Conservation (phyloP, 2,888 invertebrate species). For the Galerucella nymphaeae region DNA sequence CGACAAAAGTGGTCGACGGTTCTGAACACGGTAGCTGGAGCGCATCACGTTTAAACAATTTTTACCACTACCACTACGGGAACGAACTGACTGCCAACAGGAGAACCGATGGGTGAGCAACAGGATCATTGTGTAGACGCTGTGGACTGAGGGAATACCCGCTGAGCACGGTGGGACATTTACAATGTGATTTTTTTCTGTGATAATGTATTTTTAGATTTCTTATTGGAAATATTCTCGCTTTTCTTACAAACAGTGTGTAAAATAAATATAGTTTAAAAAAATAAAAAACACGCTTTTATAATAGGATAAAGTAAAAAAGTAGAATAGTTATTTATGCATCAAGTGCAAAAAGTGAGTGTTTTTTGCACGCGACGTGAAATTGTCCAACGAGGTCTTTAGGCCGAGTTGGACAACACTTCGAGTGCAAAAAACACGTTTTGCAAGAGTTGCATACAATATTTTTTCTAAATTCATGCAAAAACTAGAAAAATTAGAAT, state of each 20-base stretch:
- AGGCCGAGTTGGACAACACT: too few relatives aligned
- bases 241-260: background rate
- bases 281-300: too few relatives aligned
- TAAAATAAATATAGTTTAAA: too few relatives aligned
- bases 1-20: conserved; percentile 9
- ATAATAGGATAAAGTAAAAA: too few relatives aligned
- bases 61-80: conserved; percentile 25
- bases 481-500: too few relatives aligned
- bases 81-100: conserved; percentile 8
- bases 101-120: background rate
- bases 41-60: conserved; percentile 10
- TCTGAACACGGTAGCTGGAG: conserved; percentile 29
- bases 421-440: too few relatives aligned
- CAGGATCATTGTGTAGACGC: conserved; percentile 1
- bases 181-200: background rate
- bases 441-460: too few relatives aligned
- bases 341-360: too few relatives aligned
- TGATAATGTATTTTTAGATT: background rate
- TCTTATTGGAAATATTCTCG: background rate
- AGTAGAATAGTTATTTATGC: too few relatives aligned
- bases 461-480: too few relatives aligned
- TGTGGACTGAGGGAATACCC: background rate
- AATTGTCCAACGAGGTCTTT: too few relatives aligned
- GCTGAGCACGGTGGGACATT: background rate
- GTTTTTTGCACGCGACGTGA: too few relatives aligned